Evolutionary conservation across 23 tunicate genomes (phyloP).

Genomic region (Trididemnum nubilum): DNA sequence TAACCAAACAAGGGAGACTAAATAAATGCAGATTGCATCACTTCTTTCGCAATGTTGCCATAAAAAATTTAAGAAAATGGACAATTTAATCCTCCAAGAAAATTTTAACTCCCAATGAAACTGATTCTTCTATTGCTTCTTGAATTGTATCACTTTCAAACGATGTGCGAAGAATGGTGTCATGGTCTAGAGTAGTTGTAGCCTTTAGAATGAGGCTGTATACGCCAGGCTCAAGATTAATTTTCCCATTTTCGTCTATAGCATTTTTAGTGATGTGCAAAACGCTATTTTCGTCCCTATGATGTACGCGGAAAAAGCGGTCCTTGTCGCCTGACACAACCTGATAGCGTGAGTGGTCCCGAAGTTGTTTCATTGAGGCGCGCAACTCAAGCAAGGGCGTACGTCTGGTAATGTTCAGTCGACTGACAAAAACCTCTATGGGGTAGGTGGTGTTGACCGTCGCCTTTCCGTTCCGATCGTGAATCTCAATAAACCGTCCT

Average conservation of each 20-base stretch:
- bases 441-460: conserved; percentile 72
- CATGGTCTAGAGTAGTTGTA: conserved; percentile 28
- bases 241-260: conserved; percentile 4
- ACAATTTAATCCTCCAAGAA: conserved; percentile 28
- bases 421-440: conserved; percentile 49
- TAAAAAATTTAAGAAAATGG: neutral
- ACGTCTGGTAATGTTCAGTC: conserved; percentile 41
- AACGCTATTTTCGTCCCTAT: conserved; percentile 30
- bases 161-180: conserved; percentile 27
- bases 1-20: no score
- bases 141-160: conserved; percentile 53
- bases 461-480: conserved; percentile 48
- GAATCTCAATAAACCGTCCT: conserved; percentile 69
- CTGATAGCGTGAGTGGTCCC: conserved; percentile 60
- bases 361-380: conserved; percentile 73
- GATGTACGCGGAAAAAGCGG: conserved; percentile 59
- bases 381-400: conserved; percentile 58
- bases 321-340: conserved; percentile 78
- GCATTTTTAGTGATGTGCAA: conserved; percentile 62
- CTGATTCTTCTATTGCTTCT: conserved; percentile 40
- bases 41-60: neutral
- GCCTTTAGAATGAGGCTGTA: conserved; percentile 33
- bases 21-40: no score
- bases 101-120: conserved; percentile 37
- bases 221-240: conserved; percentile 23